Evolutionary conservation across 2,797 vertebrate species (phyloP).

Genomic region (Jordanella pulchra): DNA sequence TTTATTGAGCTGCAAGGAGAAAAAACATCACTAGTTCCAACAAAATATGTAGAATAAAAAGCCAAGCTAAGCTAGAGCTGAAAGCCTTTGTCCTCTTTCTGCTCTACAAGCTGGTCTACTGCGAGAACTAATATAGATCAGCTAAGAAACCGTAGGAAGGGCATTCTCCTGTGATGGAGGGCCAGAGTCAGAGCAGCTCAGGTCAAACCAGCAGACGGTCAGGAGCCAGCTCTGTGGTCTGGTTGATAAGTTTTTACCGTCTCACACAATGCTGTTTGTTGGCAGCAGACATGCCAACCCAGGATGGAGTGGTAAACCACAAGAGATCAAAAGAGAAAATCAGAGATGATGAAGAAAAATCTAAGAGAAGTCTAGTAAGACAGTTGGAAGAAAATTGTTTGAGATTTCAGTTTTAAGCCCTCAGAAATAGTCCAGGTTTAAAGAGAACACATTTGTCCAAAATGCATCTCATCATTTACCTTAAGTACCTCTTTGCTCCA

Average conservation of each 20-base stretch:
- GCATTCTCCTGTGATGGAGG: slow-evolving; percentile 10
- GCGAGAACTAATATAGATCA: slow-evolving; percentile 3
- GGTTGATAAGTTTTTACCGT: slow-evolving; percentile 16
- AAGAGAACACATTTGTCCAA: neutral
- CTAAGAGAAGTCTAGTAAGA: neutral
- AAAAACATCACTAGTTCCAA: neutral
- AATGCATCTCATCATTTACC: neutral
- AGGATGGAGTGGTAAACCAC: neutral
- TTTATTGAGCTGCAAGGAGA: neutral
- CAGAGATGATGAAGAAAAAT: neutral
- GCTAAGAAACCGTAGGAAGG: slow-evolving; percentile 1
- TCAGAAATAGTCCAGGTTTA: neutral
- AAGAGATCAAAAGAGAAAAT: neutral
- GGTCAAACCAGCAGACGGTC: slow-evolving; percentile 8
- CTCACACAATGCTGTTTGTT: neutral
- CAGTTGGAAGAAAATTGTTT: neutral
- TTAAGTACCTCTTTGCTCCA: neutral
- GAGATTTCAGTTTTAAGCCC: neutral
- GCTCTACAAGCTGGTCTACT: slow-evolving; percentile 1
- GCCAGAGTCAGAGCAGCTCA: neutral
- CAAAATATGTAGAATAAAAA: neutral
- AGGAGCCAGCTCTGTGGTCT: slow-evolving; percentile 12
- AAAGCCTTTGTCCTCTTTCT: neutral
- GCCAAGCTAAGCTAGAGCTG: neutral
- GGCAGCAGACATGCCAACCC: neutral